Conservation (phyloP, 2,797 vertebrate genomes). For the Eurystomus glaucurus region DNA sequence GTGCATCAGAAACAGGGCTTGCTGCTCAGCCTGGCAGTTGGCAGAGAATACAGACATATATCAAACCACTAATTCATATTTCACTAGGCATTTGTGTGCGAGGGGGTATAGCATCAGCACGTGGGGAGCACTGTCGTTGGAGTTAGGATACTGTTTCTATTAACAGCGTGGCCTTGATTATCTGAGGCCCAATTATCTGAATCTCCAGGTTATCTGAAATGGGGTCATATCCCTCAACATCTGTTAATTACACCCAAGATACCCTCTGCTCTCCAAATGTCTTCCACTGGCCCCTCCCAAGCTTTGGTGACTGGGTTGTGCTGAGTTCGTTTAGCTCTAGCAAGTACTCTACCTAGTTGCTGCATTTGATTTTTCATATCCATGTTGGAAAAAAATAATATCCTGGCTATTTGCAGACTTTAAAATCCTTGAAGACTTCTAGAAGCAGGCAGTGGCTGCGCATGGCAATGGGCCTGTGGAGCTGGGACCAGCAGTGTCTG, state of each 20-base stretch:
- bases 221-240: constrained; percentile 20
- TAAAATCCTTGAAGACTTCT: neutral
- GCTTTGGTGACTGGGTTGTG: accelerated
- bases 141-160: neutral
- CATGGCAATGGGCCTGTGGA: accelerated
- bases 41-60: neutral
- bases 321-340: neutral
- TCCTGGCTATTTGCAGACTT: neutral
- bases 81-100: neutral
- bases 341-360: accelerated
- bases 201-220: constrained; percentile 58
- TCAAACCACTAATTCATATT: neutral
- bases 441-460: neutral
- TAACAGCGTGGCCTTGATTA: neutral
- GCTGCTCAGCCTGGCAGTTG: neutral
- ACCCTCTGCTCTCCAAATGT: constrained; percentile 18
- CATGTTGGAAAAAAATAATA: neutral
- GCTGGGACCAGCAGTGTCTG: neutral
- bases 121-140: accelerated
- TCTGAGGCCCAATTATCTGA: constrained; percentile 52
- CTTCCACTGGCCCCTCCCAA: neutral
- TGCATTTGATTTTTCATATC: neutral
- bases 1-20: neutral
- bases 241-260: constrained; percentile 59
- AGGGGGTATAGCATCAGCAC: accelerated